Percentiles rank a stretch among this genome's conserved stretches.
These are phyloP conservation scores for Microchirus variegatus DNA, from an alignment of 2,797 vertebrate genomes.

Conservation along the genomic window DNA sequence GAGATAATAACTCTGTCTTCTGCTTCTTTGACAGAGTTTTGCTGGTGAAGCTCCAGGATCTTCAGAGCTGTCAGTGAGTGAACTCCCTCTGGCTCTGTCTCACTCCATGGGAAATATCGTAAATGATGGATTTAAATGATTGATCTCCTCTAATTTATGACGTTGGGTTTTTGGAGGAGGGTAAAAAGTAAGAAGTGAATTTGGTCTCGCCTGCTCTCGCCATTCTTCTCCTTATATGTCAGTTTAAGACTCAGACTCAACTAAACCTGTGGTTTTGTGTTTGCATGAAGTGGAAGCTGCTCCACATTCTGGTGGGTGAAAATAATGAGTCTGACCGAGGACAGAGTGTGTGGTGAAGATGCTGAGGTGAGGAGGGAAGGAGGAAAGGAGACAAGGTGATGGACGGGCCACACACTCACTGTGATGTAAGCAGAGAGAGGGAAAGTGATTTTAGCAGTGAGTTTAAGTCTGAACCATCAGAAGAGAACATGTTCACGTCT, in stretches of 20 bases:
- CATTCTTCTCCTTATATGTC: slow-evolving; percentile 8
- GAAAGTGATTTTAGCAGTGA: slow-evolving; percentile 14
- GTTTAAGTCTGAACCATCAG: no score
- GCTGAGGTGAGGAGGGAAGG: slow-evolving; percentile 75
- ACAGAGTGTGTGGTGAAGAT: slow-evolving; percentile 84
- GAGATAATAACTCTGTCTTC: no score
- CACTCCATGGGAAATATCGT: background rate
- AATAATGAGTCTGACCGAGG: slow-evolving; percentile 89
- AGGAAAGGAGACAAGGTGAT: slow-evolving; percentile 48
- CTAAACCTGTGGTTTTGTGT: slow-evolving; percentile 87
- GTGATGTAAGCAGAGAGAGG: slow-evolving; percentile 16
- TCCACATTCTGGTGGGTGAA: slow-evolving; percentile 89
- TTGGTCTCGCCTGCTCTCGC: slow-evolving; percentile 6
- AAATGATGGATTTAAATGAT: slow-evolving; percentile 11
- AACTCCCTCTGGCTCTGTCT: slow-evolving; percentile 9
- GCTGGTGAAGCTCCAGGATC: slow-evolving; percentile 38
- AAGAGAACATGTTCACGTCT: no score
- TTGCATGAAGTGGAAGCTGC: slow-evolving; percentile 89
- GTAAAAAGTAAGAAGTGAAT: background rate
- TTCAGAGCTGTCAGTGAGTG: slow-evolving; percentile 22
- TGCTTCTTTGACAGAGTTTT: slow-evolving; percentile 33
- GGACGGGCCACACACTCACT: slow-evolving; percentile 43
- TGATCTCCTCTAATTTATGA: slow-evolving; percentile 4
- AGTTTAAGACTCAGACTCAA: slow-evolving; percentile 74
- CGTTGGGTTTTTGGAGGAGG: background rate